Base-by-base conservation (phyloP, 2,888 invertebrate species). In the Luffia ferchaultella region DNA sequence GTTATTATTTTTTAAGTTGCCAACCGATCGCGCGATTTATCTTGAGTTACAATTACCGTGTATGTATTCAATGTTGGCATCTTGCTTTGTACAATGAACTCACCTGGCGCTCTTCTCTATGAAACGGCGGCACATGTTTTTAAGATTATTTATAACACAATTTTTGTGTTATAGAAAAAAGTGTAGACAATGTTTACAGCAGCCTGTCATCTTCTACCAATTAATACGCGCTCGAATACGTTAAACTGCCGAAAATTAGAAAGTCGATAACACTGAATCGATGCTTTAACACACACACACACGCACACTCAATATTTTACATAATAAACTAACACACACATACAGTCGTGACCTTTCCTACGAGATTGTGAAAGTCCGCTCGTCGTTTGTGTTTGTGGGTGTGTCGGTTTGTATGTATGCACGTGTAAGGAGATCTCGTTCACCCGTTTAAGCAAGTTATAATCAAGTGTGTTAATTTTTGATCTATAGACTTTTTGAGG, bases 171-270 rank as follows among this genome's bases (percentile, higher is more conserved):
- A n/a, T n/a, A n/a, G n/a, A n/a, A n/a, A n/a, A n/a, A n/a, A n/a
- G n/a, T n/a, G n/a, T n/a, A n/a, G n/a, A n/a, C n/a, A n/a, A n/a
- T n/a, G n/a, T n/a, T n/a, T n/a, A n/a, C n/a, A n/a, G n/a, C n/a
- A n/a, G n/a, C n/a, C n/a, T n/a, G n/a, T n/a, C n/a, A n/a, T n/a
- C n/a, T n/a, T 30, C 12, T 12, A 30, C 30, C 30, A 30, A 30
- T 30, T 12, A 30, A 30, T 30, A 30, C 12, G 12, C 30, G 30
- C 30, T 30, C 30, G 30, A 30, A 30, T 12, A 12, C 12, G 41
- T 17, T 48, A 48, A 48, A 48, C 41, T 40, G 48, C 41, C 48
- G 41, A 42, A 48, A 48, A 48, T 48, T 48, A 48, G 48, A 48
- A 48, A 48, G 48, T 48, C 40, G 41, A 48, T 48, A 48, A 48